These are phyloP conservation scores for Andricus quercusramuli DNA, from an alignment of 2,888 invertebrate species.

Conservation along the genomic window DNA sequence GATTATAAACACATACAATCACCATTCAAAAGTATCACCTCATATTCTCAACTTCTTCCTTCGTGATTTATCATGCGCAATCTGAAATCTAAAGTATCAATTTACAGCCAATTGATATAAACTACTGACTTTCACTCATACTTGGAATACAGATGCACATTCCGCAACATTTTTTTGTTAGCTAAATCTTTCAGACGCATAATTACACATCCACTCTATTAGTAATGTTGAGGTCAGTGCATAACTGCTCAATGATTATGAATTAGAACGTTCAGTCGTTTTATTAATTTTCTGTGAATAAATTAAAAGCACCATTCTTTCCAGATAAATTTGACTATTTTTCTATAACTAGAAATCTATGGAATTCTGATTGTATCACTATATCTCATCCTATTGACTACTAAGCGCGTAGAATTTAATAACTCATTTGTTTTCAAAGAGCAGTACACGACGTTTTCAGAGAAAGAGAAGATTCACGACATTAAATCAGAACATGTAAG, in stretches of 20 bases:
- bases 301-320: neutral
- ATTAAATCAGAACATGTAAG: conserved; percentile 24
- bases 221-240: neutral
- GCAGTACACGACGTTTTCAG: neutral
- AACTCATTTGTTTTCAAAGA: conserved; percentile 33
- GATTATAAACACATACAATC: neutral
- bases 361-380: too few relatives aligned
- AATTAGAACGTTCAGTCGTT: too few relatives aligned
- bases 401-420: neutral
- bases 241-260: neutral
- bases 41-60: neutral
- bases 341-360: too few relatives aligned
- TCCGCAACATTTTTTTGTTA: conserved; percentile 6
- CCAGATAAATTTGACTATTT: too few relatives aligned
- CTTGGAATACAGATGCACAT: neutral
- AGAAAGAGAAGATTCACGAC: conserved; percentile 37
- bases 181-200: neutral
- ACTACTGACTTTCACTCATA: conserved; percentile 15
- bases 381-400: too few relatives aligned
- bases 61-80: neutral
- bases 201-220: neutral
- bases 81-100: neutral
- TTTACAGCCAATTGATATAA: too few relatives aligned
- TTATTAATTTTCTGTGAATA: neutral
- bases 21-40: neutral